Evolutionary conservation across 2,113 vertebrate species (phyloP), one percentile per base, ranked within the genome.

Genomic region (Chlorocebus sabaeus): DNA sequence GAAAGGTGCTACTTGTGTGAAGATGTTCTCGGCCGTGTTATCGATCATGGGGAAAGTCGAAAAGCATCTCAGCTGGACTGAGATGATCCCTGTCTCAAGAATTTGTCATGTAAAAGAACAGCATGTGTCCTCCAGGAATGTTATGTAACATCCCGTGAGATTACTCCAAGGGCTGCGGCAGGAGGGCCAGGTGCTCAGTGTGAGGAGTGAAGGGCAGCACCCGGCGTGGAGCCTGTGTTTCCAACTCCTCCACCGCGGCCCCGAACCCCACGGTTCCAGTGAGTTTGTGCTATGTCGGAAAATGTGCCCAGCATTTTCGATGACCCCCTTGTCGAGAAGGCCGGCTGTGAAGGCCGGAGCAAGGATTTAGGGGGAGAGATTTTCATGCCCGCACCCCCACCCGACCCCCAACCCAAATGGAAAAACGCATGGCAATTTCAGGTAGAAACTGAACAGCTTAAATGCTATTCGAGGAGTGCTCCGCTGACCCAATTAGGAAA

Each of bases 401-500:
- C 13, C 30, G 16, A 6, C 32, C 50, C 38, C 43, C 61, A 32
- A 30, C 40, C 38, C 3, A 8, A 4, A 2, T 1, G 38, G 67
- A 40, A 9, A 45, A 52, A 1, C 1, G 16, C 1, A 0, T 3
- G 2, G 4, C 40, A 0, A 9, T 13, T 6, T 85, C 85, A 35
- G 75, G 61, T 4, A 27, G 52, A 38, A 40, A 30, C 18, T 0
- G 1, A n/a, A 2, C 20, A 1, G 50, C 32, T 40, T 0, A 38
- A 8, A 25, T 72, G 32, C 22, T 0, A 20, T 61, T 50, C n/a
- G 6, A 7, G 50, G 97, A 4, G 14, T 18, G 64, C 59, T 82
- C 95, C 11, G 80, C 90, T 96, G 96, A 93, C 97, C 96, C 85
- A 68, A 25, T 95, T 96, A 96, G 78, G 85, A 97, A 93, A 97